A percentile compares a stretch with the other conserved stretches of the same genome.
Evolutionary conservation across 2,113 vertebrate genomes (phyloP).

Genomic region (Bettongia penicillata): DNA sequence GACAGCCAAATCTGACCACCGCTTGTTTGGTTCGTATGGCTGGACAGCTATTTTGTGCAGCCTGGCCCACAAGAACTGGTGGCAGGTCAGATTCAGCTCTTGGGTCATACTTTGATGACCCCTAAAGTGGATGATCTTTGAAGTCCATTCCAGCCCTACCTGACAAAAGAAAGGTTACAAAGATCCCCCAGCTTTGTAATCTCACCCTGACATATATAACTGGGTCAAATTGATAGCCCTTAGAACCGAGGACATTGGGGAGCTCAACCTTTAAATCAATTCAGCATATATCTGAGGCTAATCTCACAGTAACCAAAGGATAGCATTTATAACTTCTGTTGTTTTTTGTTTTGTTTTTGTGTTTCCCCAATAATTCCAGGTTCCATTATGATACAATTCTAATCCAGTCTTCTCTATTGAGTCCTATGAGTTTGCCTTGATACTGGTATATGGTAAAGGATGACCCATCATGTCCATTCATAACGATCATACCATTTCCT

Average conservation of each 20-base stretch:
- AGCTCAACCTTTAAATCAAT: constrained; percentile 1
- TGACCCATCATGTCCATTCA: not conserved
- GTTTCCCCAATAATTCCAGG: not conserved
- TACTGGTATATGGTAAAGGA: not conserved
- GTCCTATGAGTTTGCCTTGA: not conserved
- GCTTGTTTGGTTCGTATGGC: too few species aligned
- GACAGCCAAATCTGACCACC: too few species aligned
- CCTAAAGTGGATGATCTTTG: too few species aligned
- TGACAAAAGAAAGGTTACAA: too few species aligned
- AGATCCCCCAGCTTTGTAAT: too few species aligned
- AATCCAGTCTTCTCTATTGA: not conserved
- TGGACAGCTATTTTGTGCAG: too few species aligned
- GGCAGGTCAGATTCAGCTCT: too few species aligned
- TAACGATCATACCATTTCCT: not conserved
- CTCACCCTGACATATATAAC: not conserved
- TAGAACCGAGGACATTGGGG: not conserved
- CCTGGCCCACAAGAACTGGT: too few species aligned
- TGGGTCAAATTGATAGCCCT: not conserved
- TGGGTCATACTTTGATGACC: too few species aligned
- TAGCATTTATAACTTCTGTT: not conserved
- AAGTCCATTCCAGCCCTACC: too few species aligned
- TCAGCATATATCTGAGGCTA: not conserved
- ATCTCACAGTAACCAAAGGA: not conserved
- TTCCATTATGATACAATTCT: not conserved
- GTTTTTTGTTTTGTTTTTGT: not conserved